phyloP scores from a whole-genome alignment of 2,113 vertebrate species.

The Mirza zaza region DNA sequence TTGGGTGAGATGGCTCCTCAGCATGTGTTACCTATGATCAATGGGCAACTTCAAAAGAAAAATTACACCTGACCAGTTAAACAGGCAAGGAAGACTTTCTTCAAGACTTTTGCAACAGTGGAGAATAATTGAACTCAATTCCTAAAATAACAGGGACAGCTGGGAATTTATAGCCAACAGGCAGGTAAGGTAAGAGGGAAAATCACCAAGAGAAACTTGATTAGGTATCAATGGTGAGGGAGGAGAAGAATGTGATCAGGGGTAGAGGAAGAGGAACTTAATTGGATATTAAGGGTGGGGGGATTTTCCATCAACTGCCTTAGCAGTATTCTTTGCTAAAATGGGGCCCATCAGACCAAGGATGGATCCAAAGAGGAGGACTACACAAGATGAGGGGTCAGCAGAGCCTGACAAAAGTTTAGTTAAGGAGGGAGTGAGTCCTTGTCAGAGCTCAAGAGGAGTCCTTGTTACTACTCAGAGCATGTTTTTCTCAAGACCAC shows the following conservation, averaged over 20 bases:
- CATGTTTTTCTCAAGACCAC: background rate
- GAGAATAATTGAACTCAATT: background rate
- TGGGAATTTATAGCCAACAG: background rate
- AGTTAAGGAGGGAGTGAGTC: background rate
- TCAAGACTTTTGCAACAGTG: background rate
- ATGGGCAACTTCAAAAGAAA: background rate
- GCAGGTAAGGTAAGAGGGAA: background rate
- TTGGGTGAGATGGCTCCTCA: background rate
- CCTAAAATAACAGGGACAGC: background rate
- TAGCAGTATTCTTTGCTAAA: background rate
- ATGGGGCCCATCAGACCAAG: background rate
- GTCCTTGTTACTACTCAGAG: background rate
- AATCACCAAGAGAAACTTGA: background rate
- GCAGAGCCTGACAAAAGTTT: background rate
- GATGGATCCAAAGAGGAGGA: background rate
- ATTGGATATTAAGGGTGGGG: background rate
- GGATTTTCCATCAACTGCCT: background rate
- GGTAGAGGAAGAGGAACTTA: background rate
- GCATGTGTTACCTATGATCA: background rate
- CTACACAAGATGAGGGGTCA: background rate
- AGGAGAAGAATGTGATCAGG: background rate
- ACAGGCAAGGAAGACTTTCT: background rate
- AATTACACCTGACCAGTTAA: background rate
- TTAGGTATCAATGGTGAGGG: background rate
- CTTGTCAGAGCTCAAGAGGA: background rate